Base-by-base conservation (phyloP, 2,797 vertebrate genomes). In the Centropyge bicolor region DNA sequence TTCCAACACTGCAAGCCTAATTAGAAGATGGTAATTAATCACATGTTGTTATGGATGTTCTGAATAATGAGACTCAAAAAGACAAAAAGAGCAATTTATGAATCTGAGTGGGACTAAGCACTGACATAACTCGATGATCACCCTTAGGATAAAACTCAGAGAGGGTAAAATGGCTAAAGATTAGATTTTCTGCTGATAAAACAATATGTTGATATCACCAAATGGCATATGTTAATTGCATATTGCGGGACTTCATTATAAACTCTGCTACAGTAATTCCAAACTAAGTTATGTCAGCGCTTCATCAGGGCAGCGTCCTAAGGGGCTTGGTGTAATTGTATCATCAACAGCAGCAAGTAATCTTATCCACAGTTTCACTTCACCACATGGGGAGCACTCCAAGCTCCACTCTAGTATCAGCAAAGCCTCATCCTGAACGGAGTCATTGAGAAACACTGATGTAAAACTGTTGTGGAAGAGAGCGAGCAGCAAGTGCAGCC, bases 21-120 rank as follows among this genome's bases (percentile, higher is more conserved):
- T 95, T 93, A 93, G 83, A 81, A 78, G 86, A 83, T 56, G 75
- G 60, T 83, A 91, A 93, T 94, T 92, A 89, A 92, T 93, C 91
- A 92, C 79, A 85, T 78, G 82, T 88, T 86, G 69, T 89, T 65
- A 48, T 43, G 81, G 64, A 81, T 87, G 86, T 90, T 89, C 70
- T 51, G 74, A 89, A 87, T 92, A 94, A 92, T 83, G 83, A 90
- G 78, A 89, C 84, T 83, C 80, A 31, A 31, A 31, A 4, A 31
- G 27, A 31, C 65, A 82, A 89, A 74, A 88, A 81, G 74, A 87
- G 66, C 79, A 86, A 88, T 91, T 86, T 85, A 90, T 89, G 81
- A 92, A 88, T 85, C 55, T 59, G 60, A 82, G 70, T 66, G 22
- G 66, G 77, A 90, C 82, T 81, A 89, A 91, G 74, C 74, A 67